Conservation (phyloP, 2,888 invertebrate species). For the Eupithecia subumbrata region DNA sequence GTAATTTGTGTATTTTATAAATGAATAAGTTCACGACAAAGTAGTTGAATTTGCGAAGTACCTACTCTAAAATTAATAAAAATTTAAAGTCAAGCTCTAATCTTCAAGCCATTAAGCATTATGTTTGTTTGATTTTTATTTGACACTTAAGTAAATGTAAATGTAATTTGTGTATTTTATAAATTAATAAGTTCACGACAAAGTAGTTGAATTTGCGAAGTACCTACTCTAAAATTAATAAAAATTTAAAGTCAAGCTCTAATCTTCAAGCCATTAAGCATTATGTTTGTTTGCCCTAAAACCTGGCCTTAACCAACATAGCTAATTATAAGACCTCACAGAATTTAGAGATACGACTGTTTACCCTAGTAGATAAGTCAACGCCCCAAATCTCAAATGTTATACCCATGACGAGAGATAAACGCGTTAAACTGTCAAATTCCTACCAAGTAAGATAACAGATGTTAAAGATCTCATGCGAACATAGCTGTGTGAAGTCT, state of each 20-base stretch:
- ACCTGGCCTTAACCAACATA: not conserved
- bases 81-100: not conserved
- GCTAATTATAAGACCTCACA: not conserved
- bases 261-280: not conserved
- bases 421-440: conserved; percentile 19
- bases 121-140: not conserved
- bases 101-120: not conserved
- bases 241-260: not conserved
- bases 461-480: conserved; percentile 12
- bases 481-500: conserved; percentile 25
- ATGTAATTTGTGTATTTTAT: too few species aligned
- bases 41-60: too few species aligned
- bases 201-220: too few species aligned
- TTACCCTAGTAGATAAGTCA: conserved; percentile 14
- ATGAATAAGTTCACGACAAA: too few species aligned
- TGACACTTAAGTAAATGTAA: too few species aligned
- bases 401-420: conserved; percentile 1
- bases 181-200: too few species aligned
- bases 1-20: too few species aligned
- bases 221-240: too few species aligned
- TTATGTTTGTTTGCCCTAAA: conserved; percentile 6
- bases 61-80: too few species aligned
- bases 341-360: not conserved
- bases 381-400: conserved; percentile 17
- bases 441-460: conserved; percentile 20